Evolutionary conservation across 2,888 invertebrate genomes (phyloP).

Genomic region (Drosophila setosimentum): DNA sequence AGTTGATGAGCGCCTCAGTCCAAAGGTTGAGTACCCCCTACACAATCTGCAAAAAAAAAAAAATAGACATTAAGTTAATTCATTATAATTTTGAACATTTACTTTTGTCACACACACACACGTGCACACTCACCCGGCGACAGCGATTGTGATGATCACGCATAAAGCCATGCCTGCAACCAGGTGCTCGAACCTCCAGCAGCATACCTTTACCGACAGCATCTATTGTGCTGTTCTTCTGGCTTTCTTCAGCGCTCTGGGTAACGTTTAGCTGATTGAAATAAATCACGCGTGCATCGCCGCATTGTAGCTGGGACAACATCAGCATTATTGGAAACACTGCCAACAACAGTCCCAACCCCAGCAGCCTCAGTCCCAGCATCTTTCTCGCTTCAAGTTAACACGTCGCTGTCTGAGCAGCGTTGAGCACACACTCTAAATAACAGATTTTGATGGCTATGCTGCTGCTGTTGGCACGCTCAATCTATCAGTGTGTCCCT

Average conservation of each 20-base stretch:
- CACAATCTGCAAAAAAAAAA: constrained; percentile 45
- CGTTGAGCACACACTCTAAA: constrained; percentile 22
- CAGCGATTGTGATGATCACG: constrained; percentile 75
- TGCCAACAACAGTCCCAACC: constrained; percentile 6
- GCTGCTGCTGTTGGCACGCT: not conserved
- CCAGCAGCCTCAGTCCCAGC: constrained; percentile 22
- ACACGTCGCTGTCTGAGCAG: constrained; percentile 13
- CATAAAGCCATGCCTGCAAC: constrained; percentile 56
- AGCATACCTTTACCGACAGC: constrained; percentile 65
- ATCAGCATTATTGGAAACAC: constrained; percentile 6
- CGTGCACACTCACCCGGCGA: constrained; percentile 58
- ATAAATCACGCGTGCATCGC: constrained; percentile 59
- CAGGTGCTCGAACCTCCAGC: constrained; percentile 42
- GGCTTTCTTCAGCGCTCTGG: constrained; percentile 5
- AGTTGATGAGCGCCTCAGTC: constrained; percentile 13
- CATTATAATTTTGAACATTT: not conserved
- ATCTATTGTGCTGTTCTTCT: constrained; percentile 2
- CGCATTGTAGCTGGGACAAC: constrained; percentile 9
- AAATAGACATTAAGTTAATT: not conserved
- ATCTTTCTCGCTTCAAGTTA: constrained; percentile 27
- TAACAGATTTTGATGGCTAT: constrained; percentile 9
- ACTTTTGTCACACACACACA: not conserved
- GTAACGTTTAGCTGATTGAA: constrained; percentile 38
- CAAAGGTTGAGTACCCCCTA: constrained; percentile 27
- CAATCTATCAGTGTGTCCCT: not conserved